Evolutionary conservation across 2,888 invertebrate genomes (phyloP), one percentile per base, ranked within the genome.

Genomic region (Calliopum simillimum): DNA sequence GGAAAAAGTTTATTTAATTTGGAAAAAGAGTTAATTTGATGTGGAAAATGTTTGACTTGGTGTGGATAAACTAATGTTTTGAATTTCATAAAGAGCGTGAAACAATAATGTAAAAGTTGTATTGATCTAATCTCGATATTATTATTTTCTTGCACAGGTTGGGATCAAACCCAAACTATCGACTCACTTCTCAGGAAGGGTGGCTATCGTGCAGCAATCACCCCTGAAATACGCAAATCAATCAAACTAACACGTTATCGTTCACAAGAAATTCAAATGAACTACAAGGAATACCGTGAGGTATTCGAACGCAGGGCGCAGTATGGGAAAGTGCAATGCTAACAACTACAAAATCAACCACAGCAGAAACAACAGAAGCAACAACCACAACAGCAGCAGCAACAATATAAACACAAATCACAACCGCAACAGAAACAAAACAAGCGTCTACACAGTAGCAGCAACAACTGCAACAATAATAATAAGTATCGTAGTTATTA

Each of bases 151-250:
- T 33, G 33, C 33, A 8, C 33, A 98, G 98, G 98, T 80, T 99
- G 99, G 99, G 96, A 99, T 90, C 96, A 97, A 88, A 91, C 95
- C 77, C 98, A 99, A 88, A 99, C 99, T 25, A 97, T 99, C 82
- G 99, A 99, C 88, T 97, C 98, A 51, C 88, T 99, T 74, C 90
- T 99, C 75, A 92, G 98, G 78, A 99, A 99, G 88, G 99, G 98
- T 76, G 99, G 99, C 61, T 98, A 93, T 88, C 96, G 96, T 85
- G 95, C 97, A 41, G 87, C 90, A 68, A 96, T 98, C 75, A 95
- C 95, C n/a, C 91, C 91, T 33, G 96, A 97, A 69, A 89, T 94
- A 82, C 91, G 98, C 70, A 92, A 94, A 81, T 92, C 93, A 84
- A 94, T 99, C 84, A 97, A 96, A 87, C 89, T 99, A 81, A 98